Evolutionary conservation across 2,113 vertebrate genomes (phyloP).

Genomic region (Ranitomeya variabilis): DNA sequence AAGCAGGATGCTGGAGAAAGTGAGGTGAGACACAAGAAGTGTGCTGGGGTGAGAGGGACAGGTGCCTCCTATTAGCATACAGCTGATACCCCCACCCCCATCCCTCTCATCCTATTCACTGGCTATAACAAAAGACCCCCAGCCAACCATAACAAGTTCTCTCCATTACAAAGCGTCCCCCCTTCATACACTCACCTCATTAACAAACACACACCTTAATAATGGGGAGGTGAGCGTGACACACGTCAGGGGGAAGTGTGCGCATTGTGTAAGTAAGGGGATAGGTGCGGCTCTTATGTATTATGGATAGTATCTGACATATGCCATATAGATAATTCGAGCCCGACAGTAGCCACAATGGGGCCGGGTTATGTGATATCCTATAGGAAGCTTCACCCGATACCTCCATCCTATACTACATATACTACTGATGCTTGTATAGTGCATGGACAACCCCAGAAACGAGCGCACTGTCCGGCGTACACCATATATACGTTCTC

Average conservation of each 20-base stretch:
- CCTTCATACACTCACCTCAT: slow-evolving; percentile 17
- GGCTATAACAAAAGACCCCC: slow-evolving; percentile 24
- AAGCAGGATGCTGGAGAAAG: slow-evolving; percentile 30
- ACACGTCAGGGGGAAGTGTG: slow-evolving; percentile 32
- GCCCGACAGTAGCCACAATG: neutral
- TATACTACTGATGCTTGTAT: neutral
- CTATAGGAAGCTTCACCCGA: neutral
- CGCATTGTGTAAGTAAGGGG: neutral
- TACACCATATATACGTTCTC: too few relatives aligned
- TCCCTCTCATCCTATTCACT: slow-evolving; percentile 23
- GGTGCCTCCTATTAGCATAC: slow-evolving; percentile 51
- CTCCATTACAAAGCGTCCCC: slow-evolving; percentile 28
- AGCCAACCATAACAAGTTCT: slow-evolving; percentile 40
- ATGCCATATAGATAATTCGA: neutral
- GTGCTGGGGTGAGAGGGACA: slow-evolving; percentile 48
- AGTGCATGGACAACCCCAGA: neutral
- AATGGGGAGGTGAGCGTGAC: slow-evolving; percentile 31
- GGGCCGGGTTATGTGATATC: neutral
- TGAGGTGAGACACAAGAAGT: slow-evolving; percentile 33
- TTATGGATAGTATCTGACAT: neutral
- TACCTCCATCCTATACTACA: neutral
- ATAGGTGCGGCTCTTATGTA: neutral
- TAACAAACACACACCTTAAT: slow-evolving; percentile 33
- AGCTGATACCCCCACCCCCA: slow-evolving; percentile 45
- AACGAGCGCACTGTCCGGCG: neutral